These are phyloP conservation scores for Calliopsis andreniformis DNA, from an alignment of 1,140 invertebrate species.

Conservation along the genomic window DNA sequence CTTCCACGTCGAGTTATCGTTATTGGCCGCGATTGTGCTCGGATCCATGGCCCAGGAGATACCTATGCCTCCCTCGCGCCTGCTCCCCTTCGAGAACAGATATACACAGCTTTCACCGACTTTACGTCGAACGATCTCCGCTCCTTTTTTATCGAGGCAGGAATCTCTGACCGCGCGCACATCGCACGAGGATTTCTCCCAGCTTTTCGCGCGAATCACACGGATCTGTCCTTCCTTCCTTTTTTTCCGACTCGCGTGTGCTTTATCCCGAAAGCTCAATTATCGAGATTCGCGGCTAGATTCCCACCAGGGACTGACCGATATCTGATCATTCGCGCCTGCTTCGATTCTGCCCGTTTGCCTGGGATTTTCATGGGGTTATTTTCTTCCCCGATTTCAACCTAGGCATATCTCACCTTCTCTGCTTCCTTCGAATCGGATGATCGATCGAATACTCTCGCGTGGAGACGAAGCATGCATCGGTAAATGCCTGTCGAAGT, in stretches of 20 bases:
- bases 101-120: constrained; percentile 19
- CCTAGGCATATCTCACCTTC: too few species aligned
- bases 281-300: constrained; percentile 42
- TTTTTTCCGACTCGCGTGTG: neutral
- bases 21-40: constrained; percentile 35
- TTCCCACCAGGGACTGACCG: constrained; percentile 8
- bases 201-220: constrained; percentile 23
- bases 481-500: too few species aligned
- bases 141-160: constrained; percentile 45
- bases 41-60: constrained; percentile 12
- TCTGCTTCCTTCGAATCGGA: too few species aligned
- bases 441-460: neutral
- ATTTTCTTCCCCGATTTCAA: neutral
- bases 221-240: neutral
- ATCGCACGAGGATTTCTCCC: constrained; percentile 30
- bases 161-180: constrained; percentile 12
- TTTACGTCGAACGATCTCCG: neutral
- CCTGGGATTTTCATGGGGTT: constrained; percentile 22
- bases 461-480: too few species aligned
- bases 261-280: constrained; percentile 21
- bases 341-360: neutral
- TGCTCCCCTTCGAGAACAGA: neutral
- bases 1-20: constrained; percentile 55
- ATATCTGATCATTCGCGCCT: constrained; percentile 30
- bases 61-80: neutral